A percentile compares a stretch with the other conserved stretches of the same genome.
These are phyloP conservation scores for Synergus laeviventris DNA, from an alignment of 2,888 invertebrate genomes.

Conservation along the genomic window DNA sequence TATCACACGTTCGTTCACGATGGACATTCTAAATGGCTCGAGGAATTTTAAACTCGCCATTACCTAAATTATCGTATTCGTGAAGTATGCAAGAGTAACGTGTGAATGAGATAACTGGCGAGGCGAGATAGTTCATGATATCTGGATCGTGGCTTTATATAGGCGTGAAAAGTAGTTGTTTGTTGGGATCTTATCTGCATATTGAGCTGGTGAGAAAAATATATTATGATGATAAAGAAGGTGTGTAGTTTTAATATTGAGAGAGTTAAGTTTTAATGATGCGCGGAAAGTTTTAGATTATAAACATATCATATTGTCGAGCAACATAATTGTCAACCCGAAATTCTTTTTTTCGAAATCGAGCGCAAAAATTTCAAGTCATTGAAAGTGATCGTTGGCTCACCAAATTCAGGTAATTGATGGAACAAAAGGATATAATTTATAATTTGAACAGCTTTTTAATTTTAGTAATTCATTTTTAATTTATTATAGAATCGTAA, in stretches of 20 bases:
- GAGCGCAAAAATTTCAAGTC: conserved; percentile 8
- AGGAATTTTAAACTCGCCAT: conserved; percentile 38
- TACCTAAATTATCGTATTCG: conserved; percentile 36
- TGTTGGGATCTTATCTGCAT: neutral
- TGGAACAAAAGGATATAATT: neutral
- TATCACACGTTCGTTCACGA: neutral
- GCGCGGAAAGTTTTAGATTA: too few species aligned
- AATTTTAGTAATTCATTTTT: neutral
- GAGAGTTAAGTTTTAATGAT: too few species aligned
- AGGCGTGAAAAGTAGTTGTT: neutral
- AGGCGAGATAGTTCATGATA: conserved; percentile 1
- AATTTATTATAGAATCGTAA: neutral
- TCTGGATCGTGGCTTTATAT: conserved; percentile 16
- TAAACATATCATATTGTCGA: too few species aligned
- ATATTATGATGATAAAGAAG: too few species aligned
- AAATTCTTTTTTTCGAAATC: too few species aligned
- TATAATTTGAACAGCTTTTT: neutral
- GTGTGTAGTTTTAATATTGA: too few species aligned
- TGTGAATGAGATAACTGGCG: conserved; percentile 33
- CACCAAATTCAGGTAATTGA: conserved; percentile 22
- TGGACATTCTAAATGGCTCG: conserved; percentile 17
- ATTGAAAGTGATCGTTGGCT: neutral
- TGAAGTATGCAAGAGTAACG: conserved; percentile 29
- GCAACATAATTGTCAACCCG: too few species aligned
- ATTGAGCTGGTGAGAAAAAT: neutral